These are phyloP conservation scores for Ramphastos sulfuratus DNA, from an alignment of 2,113 vertebrate genomes.

Conservation along the genomic window DNA sequence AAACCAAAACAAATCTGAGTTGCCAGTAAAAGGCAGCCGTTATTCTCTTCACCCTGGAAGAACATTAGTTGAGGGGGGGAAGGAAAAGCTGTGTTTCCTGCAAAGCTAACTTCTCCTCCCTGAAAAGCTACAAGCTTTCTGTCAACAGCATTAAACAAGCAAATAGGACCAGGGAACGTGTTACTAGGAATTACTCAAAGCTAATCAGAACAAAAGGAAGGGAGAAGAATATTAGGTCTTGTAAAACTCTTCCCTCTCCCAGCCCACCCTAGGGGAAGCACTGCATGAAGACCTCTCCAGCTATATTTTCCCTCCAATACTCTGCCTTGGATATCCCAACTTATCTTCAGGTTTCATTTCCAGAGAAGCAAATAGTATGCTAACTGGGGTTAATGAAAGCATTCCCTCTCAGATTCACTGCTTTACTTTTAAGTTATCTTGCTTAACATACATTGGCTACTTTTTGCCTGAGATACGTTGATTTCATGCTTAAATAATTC, in stretches of 20 bases:
- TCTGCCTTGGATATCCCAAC: background rate
- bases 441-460: background rate
- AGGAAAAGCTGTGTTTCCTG: background rate
- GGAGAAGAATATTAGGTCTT: background rate
- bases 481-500: constrained; percentile 42
- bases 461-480: constrained; percentile 4
- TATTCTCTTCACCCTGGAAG: background rate
- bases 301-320: background rate
- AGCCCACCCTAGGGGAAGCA: background rate
- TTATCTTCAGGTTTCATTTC: background rate
- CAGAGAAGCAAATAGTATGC: background rate
- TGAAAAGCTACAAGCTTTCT: background rate
- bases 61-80: background rate
- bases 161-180: background rate
- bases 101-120: background rate
- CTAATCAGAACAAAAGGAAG: background rate
- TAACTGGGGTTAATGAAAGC: background rate
- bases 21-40: background rate
- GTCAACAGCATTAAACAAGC: background rate
- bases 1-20: background rate
- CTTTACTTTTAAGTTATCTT: constrained; percentile 5
- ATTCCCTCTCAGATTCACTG: background rate
- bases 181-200: background rate
- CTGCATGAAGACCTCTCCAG: background rate
- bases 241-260: background rate